These are phyloP conservation scores for Casuarius casuarius DNA, from an alignment of 2,113 vertebrate species.

Conservation along the genomic window DNA sequence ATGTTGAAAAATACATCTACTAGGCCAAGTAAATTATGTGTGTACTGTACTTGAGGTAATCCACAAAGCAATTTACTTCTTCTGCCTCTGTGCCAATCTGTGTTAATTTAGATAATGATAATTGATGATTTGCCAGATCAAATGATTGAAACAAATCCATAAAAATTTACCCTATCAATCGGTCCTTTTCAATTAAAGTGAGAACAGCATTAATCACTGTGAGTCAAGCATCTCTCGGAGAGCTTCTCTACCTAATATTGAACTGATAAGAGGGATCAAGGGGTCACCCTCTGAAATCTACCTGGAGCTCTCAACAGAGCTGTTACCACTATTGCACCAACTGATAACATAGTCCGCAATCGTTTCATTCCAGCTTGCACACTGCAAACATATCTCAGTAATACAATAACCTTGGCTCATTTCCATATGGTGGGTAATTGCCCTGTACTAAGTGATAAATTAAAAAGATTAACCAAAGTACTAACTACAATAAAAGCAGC, in stretches of 20 bases:
- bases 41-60: constrained; percentile 27
- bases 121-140: constrained; percentile 56
- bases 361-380: constrained; percentile 15
- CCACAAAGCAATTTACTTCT: constrained; percentile 56
- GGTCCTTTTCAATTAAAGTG: constrained; percentile 60
- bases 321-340: background rate
- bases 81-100: constrained; percentile 33
- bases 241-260: constrained; percentile 5
- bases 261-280: constrained; percentile 25
- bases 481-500: constrained; percentile 67
- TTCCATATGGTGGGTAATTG: constrained; percentile 64
- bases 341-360: background rate
- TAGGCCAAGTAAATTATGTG: constrained; percentile 38
- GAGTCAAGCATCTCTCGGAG: background rate
- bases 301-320: background rate
- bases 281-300: constrained; percentile 39
- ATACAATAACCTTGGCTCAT: constrained; percentile 51
- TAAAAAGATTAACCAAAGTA: constrained; percentile 74
- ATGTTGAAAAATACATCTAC: background rate
- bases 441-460: constrained; percentile 72
- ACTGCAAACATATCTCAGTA: constrained; percentile 36
- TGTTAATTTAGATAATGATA: constrained; percentile 66
- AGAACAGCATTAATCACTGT: constrained; percentile 59
- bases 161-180: constrained; percentile 55
- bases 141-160: constrained; percentile 64